A percentile compares a stretch with the other conserved stretches of the same genome.
Evolutionary conservation across 1,140 invertebrate species (phyloP).

Genomic region (Leptoteleia sp.): DNA sequence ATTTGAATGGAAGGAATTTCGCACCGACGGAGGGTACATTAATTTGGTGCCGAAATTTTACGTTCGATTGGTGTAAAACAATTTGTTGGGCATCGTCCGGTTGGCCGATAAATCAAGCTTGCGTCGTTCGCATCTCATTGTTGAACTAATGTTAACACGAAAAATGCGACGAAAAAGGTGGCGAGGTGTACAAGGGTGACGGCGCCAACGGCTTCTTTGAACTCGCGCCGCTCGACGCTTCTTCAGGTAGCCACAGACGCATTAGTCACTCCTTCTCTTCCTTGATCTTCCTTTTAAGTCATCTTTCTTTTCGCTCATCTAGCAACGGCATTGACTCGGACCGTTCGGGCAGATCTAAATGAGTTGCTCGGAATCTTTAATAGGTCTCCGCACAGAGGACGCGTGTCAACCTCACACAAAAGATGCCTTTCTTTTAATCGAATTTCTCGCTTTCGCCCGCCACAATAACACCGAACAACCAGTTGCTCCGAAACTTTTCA

Average conservation of each 20-base stretch:
- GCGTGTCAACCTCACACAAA: conserved; percentile 75
- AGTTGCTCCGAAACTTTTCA: conserved; percentile 26
- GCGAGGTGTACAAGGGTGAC: conserved; percentile 69
- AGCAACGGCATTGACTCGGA: conserved; percentile 54
- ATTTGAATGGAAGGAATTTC: conserved; percentile 4
- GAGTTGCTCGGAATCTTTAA: conserved; percentile 80
- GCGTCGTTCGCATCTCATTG: conserved; percentile 44
- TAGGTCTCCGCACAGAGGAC: conserved; percentile 71
- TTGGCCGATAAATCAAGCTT: conserved; percentile 39
- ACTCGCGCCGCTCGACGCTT: conserved; percentile 75
- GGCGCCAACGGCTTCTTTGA: conserved; percentile 81
- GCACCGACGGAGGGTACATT: conserved; percentile 1
- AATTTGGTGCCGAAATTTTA: conserved; percentile 10
- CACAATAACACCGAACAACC: conserved; percentile 37
- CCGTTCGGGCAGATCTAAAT: conserved; percentile 75
- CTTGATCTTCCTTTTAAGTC: conserved; percentile 66
- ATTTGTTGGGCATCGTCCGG: conserved; percentile 47
- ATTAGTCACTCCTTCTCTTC: conserved; percentile 80
- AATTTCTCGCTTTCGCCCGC: conserved; percentile 13
- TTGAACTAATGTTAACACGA: conserved; percentile 60
- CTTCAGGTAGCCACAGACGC: conserved; percentile 82
- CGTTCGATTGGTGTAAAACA: conserved; percentile 42
- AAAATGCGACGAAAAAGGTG: conserved; percentile 60
- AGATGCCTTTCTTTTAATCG: conserved; percentile 46
- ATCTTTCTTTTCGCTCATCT: conserved; percentile 64